Evolutionary conservation across 2,113 vertebrate species (phyloP).

Genomic region (Cichladusa arquata): DNA sequence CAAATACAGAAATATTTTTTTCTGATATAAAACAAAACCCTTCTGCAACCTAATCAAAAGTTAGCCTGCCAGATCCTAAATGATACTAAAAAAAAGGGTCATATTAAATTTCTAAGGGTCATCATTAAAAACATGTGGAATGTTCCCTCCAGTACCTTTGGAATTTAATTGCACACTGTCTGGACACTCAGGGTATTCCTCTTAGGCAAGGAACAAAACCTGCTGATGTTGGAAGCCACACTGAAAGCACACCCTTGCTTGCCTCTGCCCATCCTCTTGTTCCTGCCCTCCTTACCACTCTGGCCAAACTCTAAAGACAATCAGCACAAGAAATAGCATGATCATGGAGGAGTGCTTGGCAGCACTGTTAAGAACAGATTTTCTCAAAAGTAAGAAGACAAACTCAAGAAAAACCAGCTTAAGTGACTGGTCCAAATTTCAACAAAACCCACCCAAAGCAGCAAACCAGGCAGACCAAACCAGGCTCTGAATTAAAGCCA

Average conservation of each 20-base stretch:
- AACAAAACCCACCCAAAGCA: not conserved
- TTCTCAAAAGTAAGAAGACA: not conserved
- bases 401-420: not conserved
- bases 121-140: not conserved
- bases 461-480: conserved; percentile 22
- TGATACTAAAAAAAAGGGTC: not conserved
- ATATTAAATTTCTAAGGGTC: not conserved
- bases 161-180: not conserved
- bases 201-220: not conserved
- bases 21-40: not conserved
- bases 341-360: not conserved
- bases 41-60: not conserved
- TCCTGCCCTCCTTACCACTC: not conserved
- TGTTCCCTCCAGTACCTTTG: not conserved
- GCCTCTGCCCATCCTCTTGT: not conserved
- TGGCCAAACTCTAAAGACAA: not conserved
- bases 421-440: not conserved
- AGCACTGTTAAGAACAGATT: not conserved
- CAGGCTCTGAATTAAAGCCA: conserved; percentile 48
- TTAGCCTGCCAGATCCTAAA: not conserved
- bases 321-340: not conserved
- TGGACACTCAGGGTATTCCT: not conserved
- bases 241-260: not conserved
- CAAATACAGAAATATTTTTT: not conserved
- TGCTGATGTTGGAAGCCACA: not conserved